Conservation (phyloP, 1,140 invertebrate genomes). For the Babylonia areolata region DNA sequence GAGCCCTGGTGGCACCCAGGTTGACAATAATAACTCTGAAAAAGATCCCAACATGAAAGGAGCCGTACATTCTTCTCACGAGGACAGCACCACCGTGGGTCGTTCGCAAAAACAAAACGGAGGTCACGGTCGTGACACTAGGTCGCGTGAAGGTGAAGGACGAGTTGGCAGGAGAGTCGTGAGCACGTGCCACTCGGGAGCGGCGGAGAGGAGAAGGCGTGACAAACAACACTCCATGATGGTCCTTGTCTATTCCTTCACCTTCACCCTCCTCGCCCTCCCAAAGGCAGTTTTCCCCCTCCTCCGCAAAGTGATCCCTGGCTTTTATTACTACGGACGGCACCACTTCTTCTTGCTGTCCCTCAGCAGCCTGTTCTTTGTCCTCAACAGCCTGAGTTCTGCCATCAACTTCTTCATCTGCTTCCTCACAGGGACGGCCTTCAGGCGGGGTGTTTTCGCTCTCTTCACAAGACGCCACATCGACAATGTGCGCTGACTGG, state of each 20-base stretch:
- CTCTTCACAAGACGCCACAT: background rate
- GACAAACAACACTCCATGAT: background rate
- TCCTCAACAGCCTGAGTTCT: slow-evolving; percentile 5
- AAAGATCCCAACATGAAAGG: background rate
- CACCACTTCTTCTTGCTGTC: background rate
- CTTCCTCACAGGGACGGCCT: slow-evolving; percentile 1
- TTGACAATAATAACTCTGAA: background rate
- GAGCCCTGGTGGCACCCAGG: background rate
- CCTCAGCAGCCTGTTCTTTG: background rate
- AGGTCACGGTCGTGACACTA: background rate
- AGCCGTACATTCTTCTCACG: background rate
- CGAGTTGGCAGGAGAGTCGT: background rate
- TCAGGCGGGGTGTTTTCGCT: background rate
- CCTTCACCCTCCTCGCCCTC: slow-evolving; percentile 12
- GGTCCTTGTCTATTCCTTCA: background rate
- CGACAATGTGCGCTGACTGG: background rate
- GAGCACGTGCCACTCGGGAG: too few relatives aligned
- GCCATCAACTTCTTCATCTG: slow-evolving; percentile 9
- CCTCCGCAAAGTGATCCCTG: background rate
- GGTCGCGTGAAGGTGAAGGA: background rate
- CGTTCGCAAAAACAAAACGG: background rate
- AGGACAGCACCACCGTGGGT: background rate
- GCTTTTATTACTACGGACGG: background rate
- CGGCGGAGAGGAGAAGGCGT: background rate
- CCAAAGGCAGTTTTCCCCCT: background rate